Evolutionary conservation across 2,113 vertebrate genomes (phyloP).

Genomic region (Entelurus aequoreus): DNA sequence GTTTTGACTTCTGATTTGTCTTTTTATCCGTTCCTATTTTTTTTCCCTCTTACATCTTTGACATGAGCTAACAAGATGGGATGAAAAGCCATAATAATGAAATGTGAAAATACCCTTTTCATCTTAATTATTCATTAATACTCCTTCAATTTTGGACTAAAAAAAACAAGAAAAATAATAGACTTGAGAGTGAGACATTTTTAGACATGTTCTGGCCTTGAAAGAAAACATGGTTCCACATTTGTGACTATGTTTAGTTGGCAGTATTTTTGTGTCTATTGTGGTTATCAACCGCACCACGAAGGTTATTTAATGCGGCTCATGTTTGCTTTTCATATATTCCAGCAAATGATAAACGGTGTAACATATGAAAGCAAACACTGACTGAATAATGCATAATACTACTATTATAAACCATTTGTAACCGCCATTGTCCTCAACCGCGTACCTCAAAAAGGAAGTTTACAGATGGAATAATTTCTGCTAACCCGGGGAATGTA

Average conservation of each 20-base stretch:
- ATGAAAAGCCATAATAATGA: constrained; percentile 18
- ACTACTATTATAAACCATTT: constrained; percentile 4
- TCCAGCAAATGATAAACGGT: constrained; percentile 18
- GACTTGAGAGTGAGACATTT: background rate
- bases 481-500: constrained; percentile 31
- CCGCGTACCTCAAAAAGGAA: constrained; percentile 15
- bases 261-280: background rate
- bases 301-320: background rate
- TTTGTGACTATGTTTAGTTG: background rate
- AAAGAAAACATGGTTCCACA: background rate
- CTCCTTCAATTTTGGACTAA: background rate
- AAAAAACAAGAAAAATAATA: background rate
- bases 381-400: background rate
- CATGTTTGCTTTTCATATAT: constrained; percentile 1
- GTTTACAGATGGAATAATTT: constrained; percentile 37
- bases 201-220: background rate
- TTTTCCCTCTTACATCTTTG: background rate
- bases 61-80: constrained; percentile 11
- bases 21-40: background rate
- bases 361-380: constrained; percentile 1
- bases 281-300: background rate
- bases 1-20: background rate
- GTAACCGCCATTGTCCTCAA: constrained; percentile 3
- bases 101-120: constrained; percentile 18
- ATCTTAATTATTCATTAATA: constrained; percentile 24